phyloP scores from a whole-genome alignment of 2,888 invertebrate genomes.

The Myathropa florea region DNA sequence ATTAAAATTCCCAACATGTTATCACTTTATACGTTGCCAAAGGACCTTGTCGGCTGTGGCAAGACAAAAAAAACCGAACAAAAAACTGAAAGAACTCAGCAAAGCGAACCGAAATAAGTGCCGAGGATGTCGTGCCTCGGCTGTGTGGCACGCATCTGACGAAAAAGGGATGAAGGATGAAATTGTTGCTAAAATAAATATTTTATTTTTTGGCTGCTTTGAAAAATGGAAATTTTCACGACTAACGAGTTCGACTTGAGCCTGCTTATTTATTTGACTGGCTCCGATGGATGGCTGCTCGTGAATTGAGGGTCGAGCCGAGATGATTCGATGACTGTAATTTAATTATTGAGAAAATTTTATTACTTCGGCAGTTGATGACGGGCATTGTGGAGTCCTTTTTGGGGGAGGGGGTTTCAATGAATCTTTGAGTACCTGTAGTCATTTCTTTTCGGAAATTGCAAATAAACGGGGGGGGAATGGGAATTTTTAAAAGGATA shows the following conservation, averaged over 20 bases:
- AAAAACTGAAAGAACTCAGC: slow-evolving; percentile 5
- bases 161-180: slow-evolving; percentile 45
- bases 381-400: background rate
- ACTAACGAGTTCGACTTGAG: slow-evolving; percentile 12
- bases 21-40: slow-evolving; percentile 51
- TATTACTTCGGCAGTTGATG: background rate
- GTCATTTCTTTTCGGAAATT: too few relatives aligned
- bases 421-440: background rate
- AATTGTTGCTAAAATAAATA: slow-evolving; percentile 54
- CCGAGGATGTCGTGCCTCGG: slow-evolving; percentile 27
- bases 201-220: slow-evolving; percentile 42
- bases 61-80: background rate
- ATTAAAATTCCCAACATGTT: slow-evolving; percentile 69
- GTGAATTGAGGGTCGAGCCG: background rate
- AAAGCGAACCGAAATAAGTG: slow-evolving; percentile 53
- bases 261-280: background rate
- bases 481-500: too few relatives aligned
- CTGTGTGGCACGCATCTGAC: slow-evolving; percentile 44
- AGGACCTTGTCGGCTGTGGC: slow-evolving; percentile 1
- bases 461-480: too few relatives aligned
- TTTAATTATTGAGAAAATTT: background rate
- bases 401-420: background rate
- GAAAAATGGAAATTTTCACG: slow-evolving; percentile 45
- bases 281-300: background rate
- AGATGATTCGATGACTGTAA: background rate